Conservation (phyloP, 1,140 invertebrate species). For the Drosophila micromelanica region DNA sequence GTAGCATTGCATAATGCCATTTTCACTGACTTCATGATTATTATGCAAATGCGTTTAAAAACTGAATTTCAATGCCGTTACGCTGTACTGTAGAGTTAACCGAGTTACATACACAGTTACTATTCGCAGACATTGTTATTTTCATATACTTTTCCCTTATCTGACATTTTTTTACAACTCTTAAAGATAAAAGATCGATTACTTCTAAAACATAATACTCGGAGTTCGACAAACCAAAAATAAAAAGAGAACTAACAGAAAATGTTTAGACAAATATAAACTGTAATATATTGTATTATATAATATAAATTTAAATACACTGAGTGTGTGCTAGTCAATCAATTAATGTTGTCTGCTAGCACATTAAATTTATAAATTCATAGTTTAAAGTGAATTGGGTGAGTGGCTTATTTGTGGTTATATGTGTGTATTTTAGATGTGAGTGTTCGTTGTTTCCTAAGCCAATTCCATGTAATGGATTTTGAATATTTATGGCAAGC, state of each 20-base stretch:
- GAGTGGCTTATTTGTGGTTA: constrained; percentile 17
- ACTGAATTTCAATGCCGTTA: constrained; percentile 50
- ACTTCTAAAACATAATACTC: no score
- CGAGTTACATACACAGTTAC: background rate
- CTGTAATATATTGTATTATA: no score
- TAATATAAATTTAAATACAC: no score
- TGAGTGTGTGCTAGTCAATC: constrained; percentile 2
- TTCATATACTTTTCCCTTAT: background rate
- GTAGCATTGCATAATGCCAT: constrained; percentile 47
- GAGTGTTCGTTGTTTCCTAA: background rate
- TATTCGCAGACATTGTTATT: background rate
- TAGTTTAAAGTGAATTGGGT: constrained; percentile 28
- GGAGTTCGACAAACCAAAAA: no score
- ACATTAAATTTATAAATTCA: constrained; percentile 30
- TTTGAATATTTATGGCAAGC: constrained; percentile 70
- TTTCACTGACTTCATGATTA: constrained; percentile 38
- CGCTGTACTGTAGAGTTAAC: background rate
- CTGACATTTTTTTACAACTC: no score
- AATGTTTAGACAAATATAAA: no score
- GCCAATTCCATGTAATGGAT: constrained; percentile 33
- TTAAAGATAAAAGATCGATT: no score
- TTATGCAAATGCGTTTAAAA: constrained; percentile 59
- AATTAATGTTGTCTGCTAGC: background rate
- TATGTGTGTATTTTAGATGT: background rate
- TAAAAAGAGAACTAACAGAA: no score